Conservation (phyloP, 2,888 invertebrate species). For the Anoplius nigerrimus region DNA sequence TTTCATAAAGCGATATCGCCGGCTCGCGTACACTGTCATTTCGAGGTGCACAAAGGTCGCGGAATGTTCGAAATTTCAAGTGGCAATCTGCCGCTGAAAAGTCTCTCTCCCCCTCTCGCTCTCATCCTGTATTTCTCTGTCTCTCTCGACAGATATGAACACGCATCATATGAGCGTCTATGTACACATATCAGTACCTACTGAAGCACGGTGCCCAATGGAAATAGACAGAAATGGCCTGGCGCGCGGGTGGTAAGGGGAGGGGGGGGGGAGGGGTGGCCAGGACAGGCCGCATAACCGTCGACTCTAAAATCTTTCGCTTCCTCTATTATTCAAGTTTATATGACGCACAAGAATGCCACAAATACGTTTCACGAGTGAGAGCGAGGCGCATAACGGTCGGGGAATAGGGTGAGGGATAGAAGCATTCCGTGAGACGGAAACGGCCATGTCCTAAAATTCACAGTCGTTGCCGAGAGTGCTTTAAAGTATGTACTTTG, state of each 20-base stretch:
- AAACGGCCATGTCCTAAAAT: conserved; percentile 28
- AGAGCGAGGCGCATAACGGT: no score
- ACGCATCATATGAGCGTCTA: no score
- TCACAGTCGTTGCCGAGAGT: neutral
- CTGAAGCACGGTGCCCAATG: neutral
- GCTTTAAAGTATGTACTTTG: neutral
- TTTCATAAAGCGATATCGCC: neutral
- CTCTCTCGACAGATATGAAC: no score
- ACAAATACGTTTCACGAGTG: conserved; percentile 15
- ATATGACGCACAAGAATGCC: conserved; percentile 31
- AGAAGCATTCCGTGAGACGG: conserved; percentile 21
- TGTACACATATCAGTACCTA: no score
- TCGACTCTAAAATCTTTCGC: conserved; percentile 24
- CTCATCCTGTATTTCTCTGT: no score
- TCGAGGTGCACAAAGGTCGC: no score
- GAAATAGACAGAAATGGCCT: conserved; percentile 8
- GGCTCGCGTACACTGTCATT: neutral
- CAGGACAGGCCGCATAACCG: neutral
- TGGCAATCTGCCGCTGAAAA: no score
- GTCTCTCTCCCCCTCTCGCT: no score
- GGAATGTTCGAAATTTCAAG: no score
- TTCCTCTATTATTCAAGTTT: conserved; percentile 32
- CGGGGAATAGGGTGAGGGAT: conserved; percentile 22
- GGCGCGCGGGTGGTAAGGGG: conserved; percentile 3
- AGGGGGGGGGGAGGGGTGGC: no score